Evolutionary conservation across 2,113 vertebrate species (phyloP).

Genomic region (Chloropsis cyanopogon): DNA sequence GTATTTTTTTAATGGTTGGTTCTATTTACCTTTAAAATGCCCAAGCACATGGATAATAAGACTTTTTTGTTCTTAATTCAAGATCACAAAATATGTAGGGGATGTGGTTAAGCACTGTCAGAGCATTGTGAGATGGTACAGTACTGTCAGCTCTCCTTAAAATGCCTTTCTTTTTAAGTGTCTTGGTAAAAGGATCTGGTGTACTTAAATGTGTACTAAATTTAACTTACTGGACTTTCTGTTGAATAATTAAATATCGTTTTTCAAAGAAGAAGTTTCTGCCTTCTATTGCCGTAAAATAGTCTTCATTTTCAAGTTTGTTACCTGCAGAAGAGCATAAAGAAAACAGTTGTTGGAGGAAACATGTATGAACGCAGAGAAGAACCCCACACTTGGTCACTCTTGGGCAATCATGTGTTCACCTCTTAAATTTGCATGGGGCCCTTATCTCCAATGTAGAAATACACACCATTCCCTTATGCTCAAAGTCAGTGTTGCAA

Average conservation of each 20-base stretch:
- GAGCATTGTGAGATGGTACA: background rate
- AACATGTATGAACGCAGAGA: background rate
- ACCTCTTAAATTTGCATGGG: slow-evolving; percentile 12
- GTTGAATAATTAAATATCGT: background rate
- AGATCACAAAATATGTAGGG: background rate
- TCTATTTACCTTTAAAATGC: slow-evolving; percentile 18
- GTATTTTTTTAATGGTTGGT: background rate
- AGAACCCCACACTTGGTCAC: background rate
- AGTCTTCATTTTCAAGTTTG: background rate
- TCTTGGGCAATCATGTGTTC: background rate
- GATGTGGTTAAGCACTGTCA: background rate
- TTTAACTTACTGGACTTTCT: slow-evolving; percentile 16
- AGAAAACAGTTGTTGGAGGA: background rate
- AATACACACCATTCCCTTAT: background rate
- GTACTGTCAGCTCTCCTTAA: background rate
- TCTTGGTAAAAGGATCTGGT: background rate
- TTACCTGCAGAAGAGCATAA: background rate
- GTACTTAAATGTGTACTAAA: background rate
- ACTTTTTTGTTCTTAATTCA: slow-evolving; percentile 40
- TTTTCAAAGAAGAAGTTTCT: background rate
- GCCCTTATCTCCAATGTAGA: background rate
- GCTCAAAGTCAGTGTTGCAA: slow-evolving; percentile 31
- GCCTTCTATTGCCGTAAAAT: background rate
- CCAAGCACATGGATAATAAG: background rate
- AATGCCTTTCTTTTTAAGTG: background rate